These are phyloP conservation scores for Synergus itoensis DNA, from an alignment of 2,888 invertebrate species.

Conservation along the genomic window DNA sequence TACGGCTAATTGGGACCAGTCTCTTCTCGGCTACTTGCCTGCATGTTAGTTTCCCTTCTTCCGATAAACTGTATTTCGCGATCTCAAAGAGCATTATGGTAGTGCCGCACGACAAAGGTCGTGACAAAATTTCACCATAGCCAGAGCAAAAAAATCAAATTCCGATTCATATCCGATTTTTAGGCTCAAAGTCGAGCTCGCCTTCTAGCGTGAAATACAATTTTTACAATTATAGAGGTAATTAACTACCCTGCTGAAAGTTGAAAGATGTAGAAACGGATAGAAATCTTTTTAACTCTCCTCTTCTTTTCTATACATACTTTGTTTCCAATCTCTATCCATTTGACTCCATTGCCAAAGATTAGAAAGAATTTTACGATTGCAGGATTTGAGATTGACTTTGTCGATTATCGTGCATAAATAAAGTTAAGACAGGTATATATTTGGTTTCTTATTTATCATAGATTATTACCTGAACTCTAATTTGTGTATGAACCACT, in stretches of 20 bases:
- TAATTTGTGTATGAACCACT: not conserved
- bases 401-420: not conserved
- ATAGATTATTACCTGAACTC: not conserved
- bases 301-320: too few relatives aligned
- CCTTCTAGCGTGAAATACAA: not conserved
- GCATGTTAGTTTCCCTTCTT: slow-evolving; percentile 19
- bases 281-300: too few relatives aligned
- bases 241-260: not conserved
- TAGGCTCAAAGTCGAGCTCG: not conserved
- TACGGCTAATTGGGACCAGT: slow-evolving; percentile 58
- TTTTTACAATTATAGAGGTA: not conserved
- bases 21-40: slow-evolving; percentile 40
- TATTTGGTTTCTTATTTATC: not conserved
- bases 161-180: slow-evolving; percentile 24
- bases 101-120: slow-evolving; percentile 22
- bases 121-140: slow-evolving; percentile 38
- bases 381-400: too few relatives aligned
- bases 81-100: slow-evolving; percentile 29
- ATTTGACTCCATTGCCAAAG: too few relatives aligned
- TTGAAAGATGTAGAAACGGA: too few relatives aligned
- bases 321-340: too few relatives aligned
- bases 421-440: not conserved
- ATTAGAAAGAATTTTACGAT: too few relatives aligned
- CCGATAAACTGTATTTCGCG: slow-evolving; percentile 33
- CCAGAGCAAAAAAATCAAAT: slow-evolving; percentile 1